A percentile compares a stretch with the other conserved stretches of the same genome.
Evolutionary conservation across 2,797 vertebrate genomes (phyloP).

Genomic region (Tapera naevia): DNA sequence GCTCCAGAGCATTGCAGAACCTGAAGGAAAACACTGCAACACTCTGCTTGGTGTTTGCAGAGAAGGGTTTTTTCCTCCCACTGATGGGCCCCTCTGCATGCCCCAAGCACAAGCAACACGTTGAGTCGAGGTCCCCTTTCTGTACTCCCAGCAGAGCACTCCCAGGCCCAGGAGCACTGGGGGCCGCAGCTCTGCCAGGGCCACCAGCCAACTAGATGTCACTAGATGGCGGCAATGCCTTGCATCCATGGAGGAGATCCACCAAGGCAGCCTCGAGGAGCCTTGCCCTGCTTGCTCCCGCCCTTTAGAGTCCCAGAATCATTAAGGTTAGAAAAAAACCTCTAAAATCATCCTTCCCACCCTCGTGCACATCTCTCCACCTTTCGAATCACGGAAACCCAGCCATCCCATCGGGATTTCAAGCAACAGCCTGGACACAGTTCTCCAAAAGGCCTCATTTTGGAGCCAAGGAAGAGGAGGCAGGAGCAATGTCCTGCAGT

Average conservation of each 20-base stretch:
- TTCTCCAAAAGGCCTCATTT: neutral
- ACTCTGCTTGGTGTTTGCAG: accelerated
- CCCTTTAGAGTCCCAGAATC: no score
- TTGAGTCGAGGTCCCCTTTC: neutral
- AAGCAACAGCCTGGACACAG: neutral
- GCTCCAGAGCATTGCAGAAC: accelerated
- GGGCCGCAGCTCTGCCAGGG: neutral
- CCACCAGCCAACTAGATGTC: accelerated
- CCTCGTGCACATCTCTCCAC: accelerated
- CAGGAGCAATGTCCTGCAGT: accelerated
- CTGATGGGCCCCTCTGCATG: no score
- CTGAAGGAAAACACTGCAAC: neutral
- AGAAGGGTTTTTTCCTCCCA: no score
- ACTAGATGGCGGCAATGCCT: constrained; percentile 49
- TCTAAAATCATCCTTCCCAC: neutral
- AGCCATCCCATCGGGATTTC: neutral
- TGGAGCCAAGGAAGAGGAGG: neutral
- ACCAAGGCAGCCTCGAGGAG: accelerated
- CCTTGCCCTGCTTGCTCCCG: neutral
- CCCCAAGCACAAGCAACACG: accelerated
- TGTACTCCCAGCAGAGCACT: neutral
- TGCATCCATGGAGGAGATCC: neutral
- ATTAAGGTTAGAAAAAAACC: no score
- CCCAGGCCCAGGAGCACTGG: neutral
- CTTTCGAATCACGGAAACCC: accelerated